Conservation (phyloP, 2,113 vertebrate species). For the Candoia aspera region DNA sequence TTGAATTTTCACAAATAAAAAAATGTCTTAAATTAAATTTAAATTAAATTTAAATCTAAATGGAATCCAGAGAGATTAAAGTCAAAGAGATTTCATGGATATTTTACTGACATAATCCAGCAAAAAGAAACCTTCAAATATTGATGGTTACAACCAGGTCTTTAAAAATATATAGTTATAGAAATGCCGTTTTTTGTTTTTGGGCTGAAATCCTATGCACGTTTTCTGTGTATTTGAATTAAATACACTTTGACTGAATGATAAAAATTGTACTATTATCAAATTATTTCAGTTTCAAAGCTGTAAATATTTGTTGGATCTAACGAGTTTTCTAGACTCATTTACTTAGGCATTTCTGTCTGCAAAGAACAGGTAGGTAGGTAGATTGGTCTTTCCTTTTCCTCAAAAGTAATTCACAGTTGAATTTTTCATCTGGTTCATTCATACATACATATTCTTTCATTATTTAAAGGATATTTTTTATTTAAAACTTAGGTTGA, state of each 20-base stretch:
- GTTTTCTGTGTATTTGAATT: neutral
- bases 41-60: slow-evolving; percentile 26
- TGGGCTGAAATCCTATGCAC: neutral
- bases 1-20: slow-evolving; percentile 27
- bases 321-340: neutral
- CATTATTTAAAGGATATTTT: neutral
- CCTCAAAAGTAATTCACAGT: neutral
- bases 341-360: neutral
- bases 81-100: neutral
- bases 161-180: neutral
- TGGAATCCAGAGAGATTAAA: slow-evolving; percentile 24
- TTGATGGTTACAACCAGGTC: neutral
- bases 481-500: neutral
- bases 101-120: neutral
- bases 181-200: neutral
- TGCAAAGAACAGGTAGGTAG: neutral
- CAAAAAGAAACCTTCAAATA: neutral
- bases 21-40: neutral
- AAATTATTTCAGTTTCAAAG: slow-evolving; percentile 19
- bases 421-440: neutral
- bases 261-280: neutral
- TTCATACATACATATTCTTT: neutral
- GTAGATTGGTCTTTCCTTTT: neutral
- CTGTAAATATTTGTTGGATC: neutral
- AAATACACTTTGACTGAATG: neutral